These are phyloP conservation scores for Dione juno DNA, from an alignment of 2,888 invertebrate species.

Conservation along the genomic window DNA sequence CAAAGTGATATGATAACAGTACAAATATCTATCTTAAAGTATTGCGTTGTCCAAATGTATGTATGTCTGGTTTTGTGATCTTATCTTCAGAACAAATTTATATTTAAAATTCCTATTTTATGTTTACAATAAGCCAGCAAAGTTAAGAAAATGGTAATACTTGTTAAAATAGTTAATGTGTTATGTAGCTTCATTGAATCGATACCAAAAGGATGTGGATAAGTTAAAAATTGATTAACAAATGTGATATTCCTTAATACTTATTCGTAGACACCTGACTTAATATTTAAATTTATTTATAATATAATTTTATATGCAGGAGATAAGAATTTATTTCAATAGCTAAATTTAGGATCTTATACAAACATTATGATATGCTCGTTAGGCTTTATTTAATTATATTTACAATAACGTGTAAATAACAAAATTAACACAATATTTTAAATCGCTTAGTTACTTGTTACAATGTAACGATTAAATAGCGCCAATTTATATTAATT, in stretches of 20 bases:
- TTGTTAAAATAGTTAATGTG: constrained; percentile 1
- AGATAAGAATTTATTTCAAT: constrained; percentile 47
- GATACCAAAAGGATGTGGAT: constrained; percentile 27
- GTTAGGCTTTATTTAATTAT: constrained; percentile 49
- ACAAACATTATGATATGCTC: constrained; percentile 71
- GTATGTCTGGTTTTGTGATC: constrained; percentile 3
- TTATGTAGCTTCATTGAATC: not conserved
- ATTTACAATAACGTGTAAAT: constrained; percentile 67
- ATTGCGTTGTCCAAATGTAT: constrained; percentile 50
- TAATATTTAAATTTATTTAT: constrained; percentile 44
- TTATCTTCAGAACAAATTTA: constrained; percentile 14
- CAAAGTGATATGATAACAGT: constrained; percentile 64
- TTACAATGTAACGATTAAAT: constrained; percentile 42
- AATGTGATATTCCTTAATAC: constrained; percentile 40
- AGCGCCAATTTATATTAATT: constrained; percentile 46
- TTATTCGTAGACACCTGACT: constrained; percentile 45
- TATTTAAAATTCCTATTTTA: constrained; percentile 16
- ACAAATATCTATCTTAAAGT: constrained; percentile 48
- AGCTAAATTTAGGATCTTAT: constrained; percentile 65
- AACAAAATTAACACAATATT: constrained; percentile 72
- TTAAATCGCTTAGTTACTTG: constrained; percentile 47
- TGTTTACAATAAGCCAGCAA: constrained; percentile 3
- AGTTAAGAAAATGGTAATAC: constrained; percentile 9
- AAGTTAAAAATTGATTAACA: constrained; percentile 33
- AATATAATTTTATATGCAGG: constrained; percentile 42